Conservation (phyloP, 2,113 vertebrate species). For the Xenopus borealis region DNA sequence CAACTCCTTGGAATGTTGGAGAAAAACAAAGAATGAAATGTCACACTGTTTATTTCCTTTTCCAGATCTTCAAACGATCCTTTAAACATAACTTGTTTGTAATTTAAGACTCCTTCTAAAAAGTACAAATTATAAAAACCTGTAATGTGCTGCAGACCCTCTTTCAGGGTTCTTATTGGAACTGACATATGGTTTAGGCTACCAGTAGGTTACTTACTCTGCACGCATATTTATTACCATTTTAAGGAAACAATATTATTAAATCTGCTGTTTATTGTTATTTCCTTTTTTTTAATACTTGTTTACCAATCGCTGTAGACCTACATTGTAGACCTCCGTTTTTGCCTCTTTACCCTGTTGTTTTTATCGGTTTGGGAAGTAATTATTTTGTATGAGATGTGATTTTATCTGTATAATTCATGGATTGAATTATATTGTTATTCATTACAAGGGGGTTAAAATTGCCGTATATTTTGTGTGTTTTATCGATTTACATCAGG, state of each 20-base stretch:
- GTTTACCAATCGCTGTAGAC: no score
- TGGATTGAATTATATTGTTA: no score
- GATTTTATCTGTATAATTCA: no score
- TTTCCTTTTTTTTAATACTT: no score
- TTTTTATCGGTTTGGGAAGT: no score
- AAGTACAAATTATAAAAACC: neutral
- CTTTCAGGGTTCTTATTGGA: neutral
- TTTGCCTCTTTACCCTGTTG: no score
- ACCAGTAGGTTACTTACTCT: constrained; percentile 5
- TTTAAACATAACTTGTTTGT: constrained; percentile 30
- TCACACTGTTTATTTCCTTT: constrained; percentile 35
- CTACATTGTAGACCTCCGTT: no score
- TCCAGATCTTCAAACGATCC: constrained; percentile 25
- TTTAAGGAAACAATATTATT: neutral
- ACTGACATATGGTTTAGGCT: constrained; percentile 7
- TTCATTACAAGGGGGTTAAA: no score
- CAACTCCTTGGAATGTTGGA: constrained; percentile 24
- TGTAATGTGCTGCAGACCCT: constrained; percentile 18
- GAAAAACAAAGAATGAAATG: constrained; percentile 32
- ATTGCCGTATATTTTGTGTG: no score
- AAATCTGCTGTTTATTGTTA: no score
- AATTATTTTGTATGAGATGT: no score
- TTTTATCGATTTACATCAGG: no score
- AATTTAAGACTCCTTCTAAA: constrained; percentile 32
- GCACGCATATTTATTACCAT: constrained; percentile 3